Percentiles rank a stretch among this genome's conserved stretches.
These are phyloP conservation scores for Apostichopus japonicus DNA, from an alignment of 35 echinoderm and acorn worm species.

Conservation along the genomic window DNA sequence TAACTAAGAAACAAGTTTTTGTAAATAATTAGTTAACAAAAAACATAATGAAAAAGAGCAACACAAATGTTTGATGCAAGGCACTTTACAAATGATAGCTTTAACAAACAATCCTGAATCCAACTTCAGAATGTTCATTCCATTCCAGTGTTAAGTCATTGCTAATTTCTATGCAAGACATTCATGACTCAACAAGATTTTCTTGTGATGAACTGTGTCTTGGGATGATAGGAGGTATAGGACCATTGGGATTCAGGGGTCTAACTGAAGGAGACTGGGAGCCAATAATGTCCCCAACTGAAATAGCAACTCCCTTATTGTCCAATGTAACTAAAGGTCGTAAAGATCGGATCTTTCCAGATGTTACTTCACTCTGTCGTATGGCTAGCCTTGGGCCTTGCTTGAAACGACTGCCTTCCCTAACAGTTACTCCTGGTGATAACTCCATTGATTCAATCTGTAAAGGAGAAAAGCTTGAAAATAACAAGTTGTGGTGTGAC, in stretches of 20 bases:
- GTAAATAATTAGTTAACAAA: too few relatives aligned
- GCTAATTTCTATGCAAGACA: background rate
- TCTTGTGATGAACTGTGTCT: slow-evolving; percentile 64
- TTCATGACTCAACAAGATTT: slow-evolving; percentile 57
- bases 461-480: slow-evolving; percentile 11
- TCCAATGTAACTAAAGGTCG: slow-evolving; percentile 67
- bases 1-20: too few relatives aligned
- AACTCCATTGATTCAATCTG: slow-evolving; percentile 98
- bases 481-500: background rate
- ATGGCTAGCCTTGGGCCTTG: slow-evolving; percentile 81
- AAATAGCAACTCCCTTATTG: slow-evolving; percentile 43
- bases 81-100: too few relatives aligned
- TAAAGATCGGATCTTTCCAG: slow-evolving; percentile 79
- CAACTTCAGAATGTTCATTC: background rate
- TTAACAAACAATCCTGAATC: too few relatives aligned
- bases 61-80: too few relatives aligned
- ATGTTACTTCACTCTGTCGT: slow-evolving; percentile 79
- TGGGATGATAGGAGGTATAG: slow-evolving; percentile 89
- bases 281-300: slow-evolving; percentile 78
- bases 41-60: too few relatives aligned
- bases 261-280: slow-evolving; percentile 72
- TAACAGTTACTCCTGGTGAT: slow-evolving; percentile 89
- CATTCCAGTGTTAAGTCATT: background rate
- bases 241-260: slow-evolving; percentile 72
- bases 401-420: slow-evolving; percentile 90